phyloP scores from a whole-genome alignment of 2,113 vertebrate genomes.

The Anser brachyrhynchus region DNA sequence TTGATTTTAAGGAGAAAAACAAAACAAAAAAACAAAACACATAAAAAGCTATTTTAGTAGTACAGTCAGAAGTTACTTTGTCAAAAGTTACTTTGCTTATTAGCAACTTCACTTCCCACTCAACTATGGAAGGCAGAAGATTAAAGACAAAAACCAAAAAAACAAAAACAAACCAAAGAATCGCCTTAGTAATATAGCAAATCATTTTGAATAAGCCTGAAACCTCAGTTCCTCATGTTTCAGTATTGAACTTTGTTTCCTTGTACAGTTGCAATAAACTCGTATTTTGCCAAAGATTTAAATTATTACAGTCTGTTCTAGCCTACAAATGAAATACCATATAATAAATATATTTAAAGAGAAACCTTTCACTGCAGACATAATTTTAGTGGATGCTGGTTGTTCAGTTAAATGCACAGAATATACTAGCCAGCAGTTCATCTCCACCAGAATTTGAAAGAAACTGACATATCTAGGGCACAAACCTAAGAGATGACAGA shows the following conservation, averaged over 20 bases:
- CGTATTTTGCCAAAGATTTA: not conserved
- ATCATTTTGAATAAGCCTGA: not conserved
- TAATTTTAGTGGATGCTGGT: not conserved
- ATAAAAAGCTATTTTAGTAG: not conserved
- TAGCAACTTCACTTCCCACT: not conserved
- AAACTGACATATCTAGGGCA: slow-evolving; percentile 35
- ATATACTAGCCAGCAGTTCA: not conserved
- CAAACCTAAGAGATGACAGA: not conserved
- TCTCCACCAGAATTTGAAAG: not conserved
- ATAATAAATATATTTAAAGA: not conserved
- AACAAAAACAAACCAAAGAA: not conserved
- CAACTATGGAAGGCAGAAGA: not conserved
- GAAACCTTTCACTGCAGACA: not conserved
- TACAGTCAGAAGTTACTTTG: not conserved
- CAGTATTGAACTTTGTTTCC: not conserved
- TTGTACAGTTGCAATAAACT: not conserved
- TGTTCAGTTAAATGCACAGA: not conserved
- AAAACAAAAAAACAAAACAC: not conserved
- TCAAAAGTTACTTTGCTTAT: not conserved
- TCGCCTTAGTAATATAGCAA: not conserved
- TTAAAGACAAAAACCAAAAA: not conserved
- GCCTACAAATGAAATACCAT: not conserved
- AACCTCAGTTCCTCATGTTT: not conserved
- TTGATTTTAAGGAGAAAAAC: not conserved
- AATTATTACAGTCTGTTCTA: not conserved